These are phyloP conservation scores for Apamea epomidion DNA, from an alignment of 2,888 invertebrate genomes.

Conservation along the genomic window DNA sequence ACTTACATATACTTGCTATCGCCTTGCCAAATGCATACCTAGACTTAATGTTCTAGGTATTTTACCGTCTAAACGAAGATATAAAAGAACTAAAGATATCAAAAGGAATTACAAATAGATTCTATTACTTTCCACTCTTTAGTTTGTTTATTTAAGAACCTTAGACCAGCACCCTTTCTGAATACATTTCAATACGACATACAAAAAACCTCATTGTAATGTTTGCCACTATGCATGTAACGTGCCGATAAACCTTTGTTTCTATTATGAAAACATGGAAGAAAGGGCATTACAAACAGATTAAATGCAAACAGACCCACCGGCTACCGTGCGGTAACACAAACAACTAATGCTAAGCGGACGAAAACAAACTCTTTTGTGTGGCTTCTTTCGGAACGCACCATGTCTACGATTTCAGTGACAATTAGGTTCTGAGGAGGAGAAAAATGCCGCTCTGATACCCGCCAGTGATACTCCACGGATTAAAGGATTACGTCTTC, in stretches of 20 bases:
- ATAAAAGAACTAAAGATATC: not conserved
- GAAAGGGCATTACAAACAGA: conserved; percentile 86
- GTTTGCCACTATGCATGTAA: conserved; percentile 52
- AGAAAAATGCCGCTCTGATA: conserved; percentile 75
- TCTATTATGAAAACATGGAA: conserved; percentile 80
- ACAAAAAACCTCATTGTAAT: conserved; percentile 38
- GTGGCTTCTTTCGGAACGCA: conserved; percentile 74
- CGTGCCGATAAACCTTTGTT: conserved; percentile 70
- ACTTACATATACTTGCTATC: not conserved
- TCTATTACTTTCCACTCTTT: conserved; percentile 22
- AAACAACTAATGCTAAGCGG: conserved; percentile 86
- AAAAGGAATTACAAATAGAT: conserved; percentile 24
- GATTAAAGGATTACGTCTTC: conserved; percentile 86
- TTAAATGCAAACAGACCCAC: conserved; percentile 87
- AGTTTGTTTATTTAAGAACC: conserved; percentile 25
- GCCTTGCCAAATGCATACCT: not conserved
- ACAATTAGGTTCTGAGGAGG: conserved; percentile 82
- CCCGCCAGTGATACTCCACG: conserved; percentile 82
- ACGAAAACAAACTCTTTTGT: conserved; percentile 87
- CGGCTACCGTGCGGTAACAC: conserved; percentile 83
- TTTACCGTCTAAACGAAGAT: too few relatives aligned
- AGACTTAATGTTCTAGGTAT: not conserved
- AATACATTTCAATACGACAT: conserved; percentile 44
- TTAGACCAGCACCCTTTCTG: conserved; percentile 55
- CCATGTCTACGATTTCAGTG: conserved; percentile 78